Evolutionary conservation across 2,888 invertebrate genomes (phyloP).

Genomic region (Exocentrus adspersus): DNA sequence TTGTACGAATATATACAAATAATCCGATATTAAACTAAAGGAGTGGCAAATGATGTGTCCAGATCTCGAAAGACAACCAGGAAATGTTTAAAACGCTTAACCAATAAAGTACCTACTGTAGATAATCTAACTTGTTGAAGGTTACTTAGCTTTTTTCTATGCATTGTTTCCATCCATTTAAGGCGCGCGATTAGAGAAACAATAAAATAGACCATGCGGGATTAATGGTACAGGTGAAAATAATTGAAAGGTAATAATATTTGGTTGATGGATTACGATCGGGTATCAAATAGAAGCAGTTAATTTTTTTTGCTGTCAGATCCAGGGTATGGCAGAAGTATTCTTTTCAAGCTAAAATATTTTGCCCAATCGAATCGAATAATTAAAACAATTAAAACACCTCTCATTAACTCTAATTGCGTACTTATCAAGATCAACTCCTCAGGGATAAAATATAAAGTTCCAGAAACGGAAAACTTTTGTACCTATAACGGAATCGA

Average conservation of each 20-base stretch:
- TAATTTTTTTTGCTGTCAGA: too few relatives aligned
- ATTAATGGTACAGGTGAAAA: background rate
- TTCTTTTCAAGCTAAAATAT: too few relatives aligned
- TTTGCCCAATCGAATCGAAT: background rate
- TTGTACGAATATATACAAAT: too few relatives aligned
- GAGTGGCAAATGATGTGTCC: too few relatives aligned
- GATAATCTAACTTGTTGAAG: background rate
- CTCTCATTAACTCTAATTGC: background rate
- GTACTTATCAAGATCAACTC: slow-evolving; percentile 15
- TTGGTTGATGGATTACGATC: too few relatives aligned
- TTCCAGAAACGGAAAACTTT: slow-evolving; percentile 10
- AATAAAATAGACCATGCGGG: background rate
- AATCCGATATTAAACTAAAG: background rate
- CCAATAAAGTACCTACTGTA: background rate
- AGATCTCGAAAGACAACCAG: background rate
- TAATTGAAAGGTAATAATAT: background rate
- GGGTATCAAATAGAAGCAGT: too few relatives aligned
- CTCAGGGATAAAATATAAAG: slow-evolving; percentile 12
- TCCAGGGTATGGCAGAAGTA: too few relatives aligned
- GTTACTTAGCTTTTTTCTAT: background rate
- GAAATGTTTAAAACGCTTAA: background rate
- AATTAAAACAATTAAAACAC: background rate
- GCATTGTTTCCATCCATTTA: background rate
- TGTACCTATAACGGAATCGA: slow-evolving; percentile 17
- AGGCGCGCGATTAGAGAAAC: background rate